Conservation (phyloP, 2,797 vertebrate species). For the Manis crassicaudata region DNA sequence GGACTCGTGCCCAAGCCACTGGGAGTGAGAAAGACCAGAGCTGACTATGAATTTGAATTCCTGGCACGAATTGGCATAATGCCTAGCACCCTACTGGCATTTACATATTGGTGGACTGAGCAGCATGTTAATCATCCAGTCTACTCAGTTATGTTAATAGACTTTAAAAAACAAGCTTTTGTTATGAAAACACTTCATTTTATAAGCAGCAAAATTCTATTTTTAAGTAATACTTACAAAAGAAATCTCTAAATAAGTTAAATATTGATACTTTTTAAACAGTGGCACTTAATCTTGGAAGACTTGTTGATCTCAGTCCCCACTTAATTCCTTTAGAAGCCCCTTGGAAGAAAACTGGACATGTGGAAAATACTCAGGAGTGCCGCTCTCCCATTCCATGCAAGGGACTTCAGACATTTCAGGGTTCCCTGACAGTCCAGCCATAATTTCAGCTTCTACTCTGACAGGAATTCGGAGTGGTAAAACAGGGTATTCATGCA, state of each 20-base stretch:
- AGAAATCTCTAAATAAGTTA: not conserved
- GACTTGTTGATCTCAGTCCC: not conserved
- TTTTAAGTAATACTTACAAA: not conserved
- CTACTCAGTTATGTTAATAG: not conserved
- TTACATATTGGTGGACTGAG: not conserved
- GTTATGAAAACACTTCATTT: slow-evolving; percentile 20
- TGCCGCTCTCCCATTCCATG: too few relatives aligned
- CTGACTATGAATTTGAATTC: not conserved
- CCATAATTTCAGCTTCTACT: not conserved
- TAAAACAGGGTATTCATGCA: accelerated
- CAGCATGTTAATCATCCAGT: not conserved
- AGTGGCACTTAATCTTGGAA: not conserved
- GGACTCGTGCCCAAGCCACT: not conserved
- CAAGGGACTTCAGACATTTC: not conserved
- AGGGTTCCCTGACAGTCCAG: not conserved
- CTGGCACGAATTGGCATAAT: accelerated
- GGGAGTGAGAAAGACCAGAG: not conserved
- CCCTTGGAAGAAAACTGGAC: not conserved
- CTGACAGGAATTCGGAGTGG: not conserved
- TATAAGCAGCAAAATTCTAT: not conserved
- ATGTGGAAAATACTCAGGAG: not conserved
- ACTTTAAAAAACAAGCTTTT: slow-evolving; percentile 26
- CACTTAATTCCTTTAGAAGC: not conserved
- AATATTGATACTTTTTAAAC: not conserved
- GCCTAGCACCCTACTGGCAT: not conserved